phyloP scores from a whole-genome alignment of 2,888 invertebrate genomes.

The Aphelenchoides bicaudatus region DNA sequence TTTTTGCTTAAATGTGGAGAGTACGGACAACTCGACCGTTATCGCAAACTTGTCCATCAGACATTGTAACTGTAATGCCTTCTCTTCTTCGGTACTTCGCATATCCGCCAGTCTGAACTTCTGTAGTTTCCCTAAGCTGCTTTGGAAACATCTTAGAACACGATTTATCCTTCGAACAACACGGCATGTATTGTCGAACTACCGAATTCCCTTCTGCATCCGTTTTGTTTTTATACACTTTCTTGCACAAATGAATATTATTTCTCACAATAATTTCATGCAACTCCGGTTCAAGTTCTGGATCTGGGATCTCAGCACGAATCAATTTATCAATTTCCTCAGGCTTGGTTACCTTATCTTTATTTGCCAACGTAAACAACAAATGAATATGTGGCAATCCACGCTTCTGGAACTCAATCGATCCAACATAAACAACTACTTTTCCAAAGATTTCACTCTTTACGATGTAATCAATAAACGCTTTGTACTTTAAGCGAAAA shows the following conservation, averaged over 20 bases:
- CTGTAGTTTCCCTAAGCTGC: slow-evolving; percentile 21
- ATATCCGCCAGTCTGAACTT: slow-evolving; percentile 18
- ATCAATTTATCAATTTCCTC: slow-evolving; percentile 58
- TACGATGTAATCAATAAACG: slow-evolving; percentile 38
- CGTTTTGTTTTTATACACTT: slow-evolving; percentile 23
- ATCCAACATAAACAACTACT: slow-evolving; percentile 35
- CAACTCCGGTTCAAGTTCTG: slow-evolving; percentile 50
- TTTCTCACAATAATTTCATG: slow-evolving; percentile 53
- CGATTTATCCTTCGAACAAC: slow-evolving; percentile 14
- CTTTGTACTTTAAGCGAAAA: slow-evolving; percentile 44
- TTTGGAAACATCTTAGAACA: slow-evolving; percentile 29
- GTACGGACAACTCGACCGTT: slow-evolving; percentile 36
- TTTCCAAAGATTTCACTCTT: slow-evolving; percentile 39
- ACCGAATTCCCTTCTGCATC: no score
- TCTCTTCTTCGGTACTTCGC: slow-evolving; percentile 24
- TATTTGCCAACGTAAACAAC: slow-evolving; percentile 36
- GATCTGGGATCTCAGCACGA: slow-evolving; percentile 60
- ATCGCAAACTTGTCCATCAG: slow-evolving; percentile 16
- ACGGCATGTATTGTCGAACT: slow-evolving; percentile 51
- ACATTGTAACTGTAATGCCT: background rate
- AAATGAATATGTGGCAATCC: slow-evolving; percentile 53
- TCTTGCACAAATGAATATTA: slow-evolving; percentile 51
- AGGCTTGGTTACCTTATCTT: slow-evolving; percentile 28
- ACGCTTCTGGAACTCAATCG: slow-evolving; percentile 59
- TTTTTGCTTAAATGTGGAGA: slow-evolving; percentile 48